A percentile compares a stretch with the other conserved stretches of the same genome.
These are phyloP conservation scores for Protula sp. DNA, from an alignment of 2,888 invertebrate genomes.

Conservation along the genomic window DNA sequence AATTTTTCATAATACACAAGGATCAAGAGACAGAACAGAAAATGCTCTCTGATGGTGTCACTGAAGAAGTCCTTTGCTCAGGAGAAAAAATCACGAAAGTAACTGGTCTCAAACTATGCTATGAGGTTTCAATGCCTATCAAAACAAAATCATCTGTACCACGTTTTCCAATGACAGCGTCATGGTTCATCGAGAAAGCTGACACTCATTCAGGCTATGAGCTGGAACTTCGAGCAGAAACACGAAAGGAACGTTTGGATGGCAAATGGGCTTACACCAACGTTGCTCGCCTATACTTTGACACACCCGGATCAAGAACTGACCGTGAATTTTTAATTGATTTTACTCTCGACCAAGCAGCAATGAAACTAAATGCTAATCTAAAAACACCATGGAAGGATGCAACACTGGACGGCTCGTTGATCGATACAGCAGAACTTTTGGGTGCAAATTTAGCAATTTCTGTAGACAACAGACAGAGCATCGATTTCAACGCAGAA, in stretches of 20 bases:
- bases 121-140: constrained; percentile 59
- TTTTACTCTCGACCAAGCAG: constrained; percentile 30
- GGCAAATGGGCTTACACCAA: not conserved
- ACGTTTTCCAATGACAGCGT: constrained; percentile 56
- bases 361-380: constrained; percentile 8
- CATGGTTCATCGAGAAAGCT: constrained; percentile 42
- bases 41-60: constrained; percentile 63
- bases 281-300: constrained; percentile 56
- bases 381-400: constrained; percentile 26
- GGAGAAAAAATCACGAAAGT: constrained; percentile 62
- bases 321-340: constrained; percentile 60
- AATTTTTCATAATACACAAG: constrained; percentile 40
- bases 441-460: not conserved
- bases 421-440: not conserved
- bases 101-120: constrained; percentile 79
- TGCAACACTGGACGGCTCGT: constrained; percentile 9
- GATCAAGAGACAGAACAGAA: constrained; percentile 63
- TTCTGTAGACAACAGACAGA: too few species aligned
- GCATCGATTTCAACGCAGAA: too few species aligned
- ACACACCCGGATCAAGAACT: constrained; percentile 75
- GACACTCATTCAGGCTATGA: constrained; percentile 44
- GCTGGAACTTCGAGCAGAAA: constrained; percentile 31
- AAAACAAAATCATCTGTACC: not conserved
- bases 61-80: constrained; percentile 56
- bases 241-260: not conserved